Evolutionary conservation across 2,888 invertebrate genomes (phyloP), one percentile per base, ranked within the genome.

Genomic region (Sericinus montela): DNA sequence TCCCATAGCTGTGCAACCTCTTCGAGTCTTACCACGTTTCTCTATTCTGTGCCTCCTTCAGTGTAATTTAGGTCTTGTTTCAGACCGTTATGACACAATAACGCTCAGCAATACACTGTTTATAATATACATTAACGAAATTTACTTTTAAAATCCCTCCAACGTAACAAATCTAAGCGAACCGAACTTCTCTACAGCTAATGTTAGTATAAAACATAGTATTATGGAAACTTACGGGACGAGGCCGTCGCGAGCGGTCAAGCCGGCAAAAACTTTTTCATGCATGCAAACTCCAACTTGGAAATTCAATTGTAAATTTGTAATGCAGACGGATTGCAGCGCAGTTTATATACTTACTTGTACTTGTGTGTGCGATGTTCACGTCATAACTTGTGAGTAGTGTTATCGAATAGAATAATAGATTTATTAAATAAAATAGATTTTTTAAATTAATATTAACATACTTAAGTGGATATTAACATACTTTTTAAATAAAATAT

Each of bases 251-350:
- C 47, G 52, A 52, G 56, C 53, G 61, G 62, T 62, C 62, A 57
- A 60, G 61, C 63, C 52, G 54, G 48, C 53, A 52, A 53, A 44
- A 62, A 67, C 54, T 69, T 65, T 62, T 58, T 57, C 48, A 42
- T 58, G 51, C 53, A 46, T 50, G 48, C 54, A 38, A 52, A 45
- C 52, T 58, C 41, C 51, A 53, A 48, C 48, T 48, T 48, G 48
- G 42, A 55, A 55, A 59, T 57, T 60, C 58, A 63, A 59, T 51
- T 59, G 60, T 56, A 55, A 67, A 64, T 67, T 64, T 45, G 57
- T 60, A 66, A 60, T 56, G 54, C 43, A 53, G 51, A 54, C 54
- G 45, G 55, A 55, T 58, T 53, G 48, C 43, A 19, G 48, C 35
- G 44, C 44, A 38, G 49, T 43, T 49, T 36, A 16, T 38, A 37